A percentile compares a stretch with the other conserved stretches of the same genome.
phyloP scores from a whole-genome alignment of 2,113 vertebrate species.

The Ranitomeya imitator region DNA sequence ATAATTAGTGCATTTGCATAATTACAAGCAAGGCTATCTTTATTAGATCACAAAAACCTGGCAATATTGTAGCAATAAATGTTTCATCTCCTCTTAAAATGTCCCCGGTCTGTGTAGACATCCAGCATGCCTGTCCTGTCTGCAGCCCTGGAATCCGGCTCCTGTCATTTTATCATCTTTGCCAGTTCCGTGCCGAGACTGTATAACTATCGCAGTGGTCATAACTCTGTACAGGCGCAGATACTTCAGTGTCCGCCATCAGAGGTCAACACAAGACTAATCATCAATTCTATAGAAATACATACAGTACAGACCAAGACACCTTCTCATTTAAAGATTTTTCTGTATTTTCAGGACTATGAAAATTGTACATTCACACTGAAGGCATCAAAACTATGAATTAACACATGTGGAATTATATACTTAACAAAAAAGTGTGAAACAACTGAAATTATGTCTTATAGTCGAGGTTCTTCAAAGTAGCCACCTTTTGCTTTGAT shows the following conservation, averaged over 20 bases:
- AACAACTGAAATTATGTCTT: too few relatives aligned
- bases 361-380: too few relatives aligned
- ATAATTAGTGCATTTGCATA: slow-evolving; percentile 33
- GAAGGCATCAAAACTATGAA: too few relatives aligned
- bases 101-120: neutral
- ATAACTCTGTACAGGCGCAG: neutral
- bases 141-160: neutral
- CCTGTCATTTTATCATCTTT: neutral
- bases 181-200: neutral
- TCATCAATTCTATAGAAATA: neutral
- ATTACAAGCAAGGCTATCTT: slow-evolving; percentile 41
- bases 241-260: neutral
- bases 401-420: too few relatives aligned
- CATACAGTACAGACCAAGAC: too few relatives aligned
- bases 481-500: too few relatives aligned
- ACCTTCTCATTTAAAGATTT: too few relatives aligned
- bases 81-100: slow-evolving; percentile 36
- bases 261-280: neutral
- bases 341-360: too few relatives aligned
- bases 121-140: neutral
- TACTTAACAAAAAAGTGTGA: too few relatives aligned
- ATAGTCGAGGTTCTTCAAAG: too few relatives aligned
- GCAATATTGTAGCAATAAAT: slow-evolving; percentile 37
- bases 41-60: slow-evolving; percentile 45
- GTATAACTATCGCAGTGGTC: neutral